Evolutionary conservation across 2,797 vertebrate species (phyloP).

Genomic region (Tokudaia tokunoshimensis): DNA sequence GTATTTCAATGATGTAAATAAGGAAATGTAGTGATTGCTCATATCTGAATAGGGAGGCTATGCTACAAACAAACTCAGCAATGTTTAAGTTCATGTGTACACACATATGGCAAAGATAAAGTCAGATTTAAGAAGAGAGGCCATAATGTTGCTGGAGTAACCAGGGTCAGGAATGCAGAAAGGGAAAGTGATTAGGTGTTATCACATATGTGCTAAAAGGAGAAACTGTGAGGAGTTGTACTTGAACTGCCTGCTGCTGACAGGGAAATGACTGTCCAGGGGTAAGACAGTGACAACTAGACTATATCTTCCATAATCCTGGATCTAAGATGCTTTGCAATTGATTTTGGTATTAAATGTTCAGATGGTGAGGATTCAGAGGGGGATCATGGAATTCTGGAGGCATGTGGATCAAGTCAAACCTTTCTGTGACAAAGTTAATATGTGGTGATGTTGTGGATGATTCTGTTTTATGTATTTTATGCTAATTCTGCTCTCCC

Average conservation of each 20-base stretch:
- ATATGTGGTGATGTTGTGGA: not conserved
- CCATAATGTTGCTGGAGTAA: not conserved
- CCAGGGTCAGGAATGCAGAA: not conserved
- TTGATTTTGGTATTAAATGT: not conserved
- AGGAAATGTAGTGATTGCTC: not conserved
- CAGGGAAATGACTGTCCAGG: not conserved
- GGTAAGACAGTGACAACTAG: not conserved
- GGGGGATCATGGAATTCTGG: not conserved
- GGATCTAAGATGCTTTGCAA: not conserved
- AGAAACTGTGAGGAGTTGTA: not conserved
- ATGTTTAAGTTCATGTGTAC: not conserved
- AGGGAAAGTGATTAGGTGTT: constrained; percentile 24
- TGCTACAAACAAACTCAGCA: not conserved
- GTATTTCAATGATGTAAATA: not conserved
- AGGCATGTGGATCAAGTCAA: not conserved
- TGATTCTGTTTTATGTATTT: no score
- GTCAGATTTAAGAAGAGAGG: constrained; percentile 30
- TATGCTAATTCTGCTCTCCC: no score
- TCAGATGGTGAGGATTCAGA: not conserved
- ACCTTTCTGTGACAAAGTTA: not conserved
- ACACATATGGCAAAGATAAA: constrained; percentile 54
- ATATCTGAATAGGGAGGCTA: not conserved
- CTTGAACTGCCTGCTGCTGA: not conserved
- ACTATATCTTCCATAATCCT: not conserved
- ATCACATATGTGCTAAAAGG: not conserved